phyloP scores from a whole-genome alignment of 23 tunicate genomes.

The Trididemnum miniatum region DNA sequence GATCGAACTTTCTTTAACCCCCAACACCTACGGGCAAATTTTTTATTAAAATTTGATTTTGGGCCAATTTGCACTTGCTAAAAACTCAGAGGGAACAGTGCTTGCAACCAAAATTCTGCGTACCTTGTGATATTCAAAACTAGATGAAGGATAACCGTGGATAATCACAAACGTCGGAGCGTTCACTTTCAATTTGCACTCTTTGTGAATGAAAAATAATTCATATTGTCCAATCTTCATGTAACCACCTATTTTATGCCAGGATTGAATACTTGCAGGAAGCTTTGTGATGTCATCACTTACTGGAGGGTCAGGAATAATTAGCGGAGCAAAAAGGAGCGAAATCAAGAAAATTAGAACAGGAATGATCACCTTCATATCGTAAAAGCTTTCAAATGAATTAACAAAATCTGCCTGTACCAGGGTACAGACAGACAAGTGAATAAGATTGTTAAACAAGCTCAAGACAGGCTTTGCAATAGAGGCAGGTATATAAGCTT shows the following conservation, averaged over 20 bases:
- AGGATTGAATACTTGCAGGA: slow-evolving; percentile 41
- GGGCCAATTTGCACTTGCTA: background rate
- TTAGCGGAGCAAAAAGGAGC: background rate
- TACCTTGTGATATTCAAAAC: slow-evolving; percentile 88
- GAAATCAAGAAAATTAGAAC: slow-evolving; percentile 2
- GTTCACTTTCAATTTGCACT: slow-evolving; percentile 20
- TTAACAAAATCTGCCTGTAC: too few relatives aligned
- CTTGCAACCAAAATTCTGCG: background rate
- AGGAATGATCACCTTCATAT: too few relatives aligned
- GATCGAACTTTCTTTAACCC: background rate
- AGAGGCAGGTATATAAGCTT: too few relatives aligned
- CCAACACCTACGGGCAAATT: background rate
- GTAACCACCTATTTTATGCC: slow-evolving; percentile 60
- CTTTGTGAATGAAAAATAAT: slow-evolving; percentile 62
- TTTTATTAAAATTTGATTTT: background rate
- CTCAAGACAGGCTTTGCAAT: too few relatives aligned
- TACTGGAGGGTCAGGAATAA: slow-evolving; percentile 42
- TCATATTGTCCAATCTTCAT: slow-evolving; percentile 41
- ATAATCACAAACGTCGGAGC: slow-evolving; percentile 83
- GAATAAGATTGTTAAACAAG: too few relatives aligned
- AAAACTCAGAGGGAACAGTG: background rate
- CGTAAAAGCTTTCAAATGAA: too few relatives aligned
- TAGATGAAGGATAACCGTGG: slow-evolving; percentile 96
- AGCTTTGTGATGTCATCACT: slow-evolving; percentile 14
- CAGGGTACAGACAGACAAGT: too few relatives aligned